These are phyloP conservation scores for Alligator mississippiensis DNA, from an alignment of 2,113 vertebrate genomes.

Conservation along the genomic window DNA sequence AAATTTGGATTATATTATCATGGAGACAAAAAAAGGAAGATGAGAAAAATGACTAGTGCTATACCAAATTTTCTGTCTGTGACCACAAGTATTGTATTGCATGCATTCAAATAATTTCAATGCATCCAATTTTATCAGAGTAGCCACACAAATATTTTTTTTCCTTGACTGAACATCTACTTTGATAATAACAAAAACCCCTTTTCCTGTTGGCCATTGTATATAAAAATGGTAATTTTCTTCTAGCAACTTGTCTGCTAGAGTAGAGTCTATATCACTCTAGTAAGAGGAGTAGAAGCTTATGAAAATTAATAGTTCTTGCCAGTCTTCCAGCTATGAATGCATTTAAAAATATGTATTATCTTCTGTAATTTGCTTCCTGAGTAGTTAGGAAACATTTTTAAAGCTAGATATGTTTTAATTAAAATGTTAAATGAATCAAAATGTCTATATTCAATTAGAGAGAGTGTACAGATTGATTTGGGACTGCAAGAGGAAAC, in stretches of 20 bases:
- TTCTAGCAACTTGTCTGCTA: background rate
- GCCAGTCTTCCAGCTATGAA: background rate
- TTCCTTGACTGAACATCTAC: background rate
- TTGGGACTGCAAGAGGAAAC: slow-evolving; percentile 33
- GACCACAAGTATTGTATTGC: background rate
- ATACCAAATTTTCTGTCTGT: background rate
- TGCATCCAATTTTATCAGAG: background rate
- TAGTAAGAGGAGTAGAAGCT: slow-evolving; percentile 23
- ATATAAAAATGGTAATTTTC: slow-evolving; percentile 8
- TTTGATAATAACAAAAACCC: background rate
- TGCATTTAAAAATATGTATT: background rate
- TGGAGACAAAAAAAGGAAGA: background rate
- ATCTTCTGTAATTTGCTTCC: background rate
- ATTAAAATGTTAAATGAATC: slow-evolving; percentile 28
- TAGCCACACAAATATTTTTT: background rate
- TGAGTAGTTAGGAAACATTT: background rate
- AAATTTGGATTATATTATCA: background rate
- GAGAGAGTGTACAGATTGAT: background rate
- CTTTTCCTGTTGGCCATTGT: background rate
- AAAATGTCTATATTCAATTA: background rate
- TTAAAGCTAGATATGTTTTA: slow-evolving; percentile 24
- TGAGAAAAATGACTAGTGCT: background rate
- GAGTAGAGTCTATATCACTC: background rate
- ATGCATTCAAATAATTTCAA: background rate
- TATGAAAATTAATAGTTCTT: background rate